Percentiles rank a stretch among this genome's conserved stretches.
These are phyloP conservation scores for Eupithecia inturbata DNA, from an alignment of 2,888 invertebrate genomes.

Conservation along the genomic window DNA sequence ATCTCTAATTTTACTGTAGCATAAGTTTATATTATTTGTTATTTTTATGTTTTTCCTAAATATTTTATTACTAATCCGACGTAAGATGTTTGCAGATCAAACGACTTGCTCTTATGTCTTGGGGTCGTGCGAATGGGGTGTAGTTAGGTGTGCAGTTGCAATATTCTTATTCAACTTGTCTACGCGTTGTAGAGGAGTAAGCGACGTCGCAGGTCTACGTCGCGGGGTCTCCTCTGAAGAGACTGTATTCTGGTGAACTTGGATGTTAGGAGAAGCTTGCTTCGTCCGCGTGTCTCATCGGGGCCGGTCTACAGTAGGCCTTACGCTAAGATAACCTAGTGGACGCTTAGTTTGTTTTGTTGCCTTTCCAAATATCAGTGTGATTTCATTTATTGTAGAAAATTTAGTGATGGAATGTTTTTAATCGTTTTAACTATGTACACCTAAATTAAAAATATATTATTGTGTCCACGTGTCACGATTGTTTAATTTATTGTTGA, in stretches of 20 bases:
- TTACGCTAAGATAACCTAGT: constrained; percentile 73
- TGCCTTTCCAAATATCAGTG: constrained; percentile 82
- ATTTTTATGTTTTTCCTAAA: constrained; percentile 24
- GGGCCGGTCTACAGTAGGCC: constrained; percentile 24
- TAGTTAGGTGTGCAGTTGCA: constrained; percentile 25
- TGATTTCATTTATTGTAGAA: constrained; percentile 77
- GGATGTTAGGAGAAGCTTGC: constrained; percentile 14
- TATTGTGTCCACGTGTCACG: constrained; percentile 32
- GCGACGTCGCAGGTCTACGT: constrained; percentile 16
- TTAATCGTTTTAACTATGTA: constrained; percentile 65
- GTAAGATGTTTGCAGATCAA: constrained; percentile 18
- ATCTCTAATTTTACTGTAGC: constrained; percentile 25
- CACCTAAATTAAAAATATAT: constrained; percentile 36
- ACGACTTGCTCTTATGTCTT: constrained; percentile 18
- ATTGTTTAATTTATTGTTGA: constrained; percentile 45
- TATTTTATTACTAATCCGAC: constrained; percentile 28
- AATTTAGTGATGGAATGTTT: constrained; percentile 78
- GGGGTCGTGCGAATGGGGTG: constrained; percentile 27
- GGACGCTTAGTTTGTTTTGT: constrained; percentile 81
- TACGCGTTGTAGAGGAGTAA: constrained; percentile 17
- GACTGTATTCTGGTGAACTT: constrained; percentile 20
- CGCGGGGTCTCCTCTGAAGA: constrained; percentile 14
- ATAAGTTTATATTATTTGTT: constrained; percentile 27
- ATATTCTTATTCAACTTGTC: constrained; percentile 15
- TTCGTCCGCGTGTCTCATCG: constrained; percentile 28